Conservation (phyloP, 1,140 invertebrate genomes). For the Latrodectus geometricus region DNA sequence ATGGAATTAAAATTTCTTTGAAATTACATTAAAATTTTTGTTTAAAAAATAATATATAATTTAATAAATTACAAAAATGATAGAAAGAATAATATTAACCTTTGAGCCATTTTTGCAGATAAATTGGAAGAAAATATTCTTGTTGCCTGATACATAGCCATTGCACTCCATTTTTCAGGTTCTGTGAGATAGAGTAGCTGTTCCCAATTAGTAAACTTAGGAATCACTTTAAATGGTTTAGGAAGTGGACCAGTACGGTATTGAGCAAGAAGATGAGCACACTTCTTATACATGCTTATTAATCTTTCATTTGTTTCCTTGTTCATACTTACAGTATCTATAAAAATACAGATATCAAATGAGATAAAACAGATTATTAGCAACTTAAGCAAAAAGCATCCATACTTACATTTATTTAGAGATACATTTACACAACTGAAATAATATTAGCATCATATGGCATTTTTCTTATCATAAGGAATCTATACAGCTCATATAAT, state of each 20-base stretch:
- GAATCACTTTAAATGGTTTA: constrained; percentile 98
- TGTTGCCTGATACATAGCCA: constrained; percentile 95
- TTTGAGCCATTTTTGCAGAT: constrained; percentile 95
- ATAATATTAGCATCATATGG: no score
- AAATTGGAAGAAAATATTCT: constrained; percentile 96
- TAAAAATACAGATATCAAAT: neutral
- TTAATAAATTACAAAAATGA: no score
- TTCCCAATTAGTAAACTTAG: constrained; percentile 94
- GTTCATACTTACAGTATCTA: constrained; percentile 37
- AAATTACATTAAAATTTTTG: no score
- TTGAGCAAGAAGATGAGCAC: constrained; percentile 84
- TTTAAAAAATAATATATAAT: no score
- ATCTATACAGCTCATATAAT: no score
- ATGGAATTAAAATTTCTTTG: no score
- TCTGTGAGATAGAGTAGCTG: constrained; percentile 83
- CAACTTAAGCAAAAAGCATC: no score
- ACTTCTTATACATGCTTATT: constrained; percentile 87
- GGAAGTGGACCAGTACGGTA: constrained; percentile 97
- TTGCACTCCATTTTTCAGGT: constrained; percentile 80
- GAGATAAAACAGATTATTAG: no score
- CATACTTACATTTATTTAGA: no score
- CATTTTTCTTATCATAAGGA: no score
- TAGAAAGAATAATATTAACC: constrained; percentile 69
- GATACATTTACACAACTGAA: no score
- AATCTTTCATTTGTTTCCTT: constrained; percentile 65